phyloP scores from a whole-genome alignment of 2,113 vertebrate species.

The Egretta garzetta region DNA sequence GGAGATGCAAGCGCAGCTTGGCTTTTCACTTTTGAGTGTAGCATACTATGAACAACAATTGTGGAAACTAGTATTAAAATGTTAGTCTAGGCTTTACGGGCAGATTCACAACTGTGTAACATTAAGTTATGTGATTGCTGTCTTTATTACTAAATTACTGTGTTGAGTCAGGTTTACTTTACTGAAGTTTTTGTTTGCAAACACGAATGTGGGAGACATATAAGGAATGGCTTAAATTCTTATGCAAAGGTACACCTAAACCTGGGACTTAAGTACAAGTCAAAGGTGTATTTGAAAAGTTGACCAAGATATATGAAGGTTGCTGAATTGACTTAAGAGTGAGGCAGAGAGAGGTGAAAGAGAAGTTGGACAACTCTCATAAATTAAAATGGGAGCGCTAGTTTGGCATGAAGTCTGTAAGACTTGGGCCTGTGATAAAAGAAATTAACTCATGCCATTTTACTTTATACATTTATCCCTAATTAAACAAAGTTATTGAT shows the following conservation, averaged over 20 bases:
- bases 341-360: not conserved
- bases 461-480: not conserved
- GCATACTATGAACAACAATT: accelerated
- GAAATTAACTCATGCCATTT: not conserved
- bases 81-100: not conserved
- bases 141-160: not conserved
- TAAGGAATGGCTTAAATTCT: not conserved
- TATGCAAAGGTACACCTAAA: not conserved
- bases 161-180: not conserved
- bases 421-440: not conserved
- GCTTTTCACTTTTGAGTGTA: not conserved
- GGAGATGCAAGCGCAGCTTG: not conserved
- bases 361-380: not conserved
- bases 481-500: not conserved
- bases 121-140: accelerated
- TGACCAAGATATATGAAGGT: not conserved
- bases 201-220: accelerated
- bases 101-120: not conserved
- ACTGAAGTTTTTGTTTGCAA: not conserved
- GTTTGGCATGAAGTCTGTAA: not conserved
- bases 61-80: not conserved
- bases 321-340: not conserved
- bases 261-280: not conserved
- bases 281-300: not conserved
- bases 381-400: not conserved